phyloP scores from a whole-genome alignment of 2,113 vertebrate species.

The Odontesthes bonariensis region DNA sequence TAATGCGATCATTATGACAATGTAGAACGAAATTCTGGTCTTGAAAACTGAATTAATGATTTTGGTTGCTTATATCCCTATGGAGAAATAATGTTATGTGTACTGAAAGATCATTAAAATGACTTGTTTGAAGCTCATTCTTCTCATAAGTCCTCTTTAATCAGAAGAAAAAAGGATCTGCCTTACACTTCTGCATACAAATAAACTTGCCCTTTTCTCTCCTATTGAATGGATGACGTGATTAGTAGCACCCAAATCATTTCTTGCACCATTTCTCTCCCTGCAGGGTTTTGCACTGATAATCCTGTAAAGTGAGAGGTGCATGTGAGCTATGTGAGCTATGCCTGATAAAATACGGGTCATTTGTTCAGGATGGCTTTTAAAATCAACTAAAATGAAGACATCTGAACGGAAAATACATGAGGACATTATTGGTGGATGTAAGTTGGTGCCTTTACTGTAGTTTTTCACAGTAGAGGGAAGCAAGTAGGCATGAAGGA shows the following conservation, averaged over 20 bases:
- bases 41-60: neutral
- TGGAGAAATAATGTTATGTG: conserved; percentile 3
- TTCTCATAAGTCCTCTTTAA: neutral
- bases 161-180: neutral
- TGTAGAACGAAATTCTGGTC: neutral
- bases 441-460: neutral
- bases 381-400: conserved; percentile 6
- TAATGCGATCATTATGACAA: neutral
- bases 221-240: conserved; percentile 24
- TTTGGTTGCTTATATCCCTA: neutral
- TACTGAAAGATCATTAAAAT: neutral
- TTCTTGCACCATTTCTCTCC: conserved; percentile 1
- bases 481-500: neutral
- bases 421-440: neutral
- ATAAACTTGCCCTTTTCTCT: conserved; percentile 38
- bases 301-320: conserved; percentile 28
- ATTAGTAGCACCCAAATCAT: conserved; percentile 30
- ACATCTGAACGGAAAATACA: conserved; percentile 36
- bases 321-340: conserved; percentile 20
- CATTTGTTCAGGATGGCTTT: conserved; percentile 36
- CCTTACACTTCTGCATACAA: conserved; percentile 15
- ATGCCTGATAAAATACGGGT: conserved; percentile 14
- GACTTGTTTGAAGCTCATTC: neutral
- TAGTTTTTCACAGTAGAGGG: neutral
- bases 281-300: conserved; percentile 10